Evolutionary conservation across 2,113 vertebrate species (phyloP).

Genomic region (Perca fluviatilis): DNA sequence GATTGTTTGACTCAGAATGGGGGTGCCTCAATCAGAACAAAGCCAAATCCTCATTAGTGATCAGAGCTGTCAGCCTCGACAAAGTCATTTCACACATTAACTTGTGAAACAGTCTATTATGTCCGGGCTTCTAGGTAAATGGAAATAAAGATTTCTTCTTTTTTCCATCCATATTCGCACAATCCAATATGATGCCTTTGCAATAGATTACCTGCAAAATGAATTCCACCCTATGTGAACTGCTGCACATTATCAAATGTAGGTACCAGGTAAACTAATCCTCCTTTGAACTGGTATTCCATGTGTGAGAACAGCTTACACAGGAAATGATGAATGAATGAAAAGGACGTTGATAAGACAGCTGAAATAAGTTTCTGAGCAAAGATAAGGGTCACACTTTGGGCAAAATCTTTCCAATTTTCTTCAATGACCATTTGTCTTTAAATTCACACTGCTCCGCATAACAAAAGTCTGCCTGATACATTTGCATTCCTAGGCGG

Average conservation of each 20-base stretch:
- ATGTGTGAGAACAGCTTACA: slow-evolving; percentile 6
- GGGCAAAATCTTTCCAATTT: slow-evolving; percentile 34
- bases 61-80: slow-evolving; percentile 45
- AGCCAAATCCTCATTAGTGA: slow-evolving; percentile 64
- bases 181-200: neutral
- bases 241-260: slow-evolving; percentile 18
- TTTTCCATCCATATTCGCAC: neutral
- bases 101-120: slow-evolving; percentile 29
- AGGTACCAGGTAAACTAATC: slow-evolving; percentile 14
- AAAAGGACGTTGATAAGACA: slow-evolving; percentile 58
- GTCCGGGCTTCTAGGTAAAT: slow-evolving; percentile 7
- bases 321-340: slow-evolving; percentile 59
- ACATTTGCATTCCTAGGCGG: too few species aligned
- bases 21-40: slow-evolving; percentile 57
- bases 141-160: neutral
- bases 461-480: too few species aligned
- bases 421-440: slow-evolving; percentile 6
- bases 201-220: slow-evolving; percentile 13
- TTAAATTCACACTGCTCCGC: neutral
- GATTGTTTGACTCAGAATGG: slow-evolving; percentile 57
- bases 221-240: slow-evolving; percentile 2
- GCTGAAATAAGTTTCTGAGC: slow-evolving; percentile 50
- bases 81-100: slow-evolving; percentile 51
- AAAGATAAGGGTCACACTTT: slow-evolving; percentile 57
- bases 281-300: neutral